These are phyloP conservation scores for Bubalus kerabau DNA, from an alignment of 2,113 vertebrate genomes.

Conservation along the genomic window DNA sequence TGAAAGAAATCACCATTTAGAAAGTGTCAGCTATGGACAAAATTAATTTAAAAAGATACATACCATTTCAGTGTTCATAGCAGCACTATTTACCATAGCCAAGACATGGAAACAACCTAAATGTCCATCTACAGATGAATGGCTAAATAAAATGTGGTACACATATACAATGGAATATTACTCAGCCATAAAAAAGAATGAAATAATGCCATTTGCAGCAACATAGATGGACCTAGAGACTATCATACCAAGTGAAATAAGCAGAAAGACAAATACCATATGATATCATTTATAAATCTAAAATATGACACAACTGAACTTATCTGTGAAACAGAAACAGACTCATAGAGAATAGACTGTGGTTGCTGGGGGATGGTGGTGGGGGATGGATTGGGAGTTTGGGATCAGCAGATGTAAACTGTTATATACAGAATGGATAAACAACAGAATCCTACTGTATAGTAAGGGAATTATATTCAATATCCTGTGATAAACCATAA, in stretches of 20 bases:
- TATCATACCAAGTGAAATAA: neutral
- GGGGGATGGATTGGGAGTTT: neutral
- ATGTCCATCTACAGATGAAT: neutral
- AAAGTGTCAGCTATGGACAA: neutral
- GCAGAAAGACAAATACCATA: neutral
- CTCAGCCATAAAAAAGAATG: neutral
- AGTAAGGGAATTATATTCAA: neutral
- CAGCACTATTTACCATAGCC: neutral
- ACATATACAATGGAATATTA: neutral
- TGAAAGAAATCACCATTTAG: neutral
- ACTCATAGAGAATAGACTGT: neutral
- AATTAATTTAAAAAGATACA: neutral
- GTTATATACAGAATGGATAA: neutral
- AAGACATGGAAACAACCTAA: neutral
- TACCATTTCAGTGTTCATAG: neutral
- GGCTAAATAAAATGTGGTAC: neutral
- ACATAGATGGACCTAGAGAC: neutral
- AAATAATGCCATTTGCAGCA: neutral
- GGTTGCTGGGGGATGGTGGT: neutral
- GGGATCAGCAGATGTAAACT: neutral
- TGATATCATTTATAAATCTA: neutral
- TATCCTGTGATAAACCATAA: neutral
- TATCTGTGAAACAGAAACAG: neutral
- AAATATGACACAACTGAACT: neutral
- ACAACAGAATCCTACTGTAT: neutral